Evolutionary conservation across 2,888 invertebrate genomes (phyloP).

Genomic region (Aporophyla lueneburgensis): DNA sequence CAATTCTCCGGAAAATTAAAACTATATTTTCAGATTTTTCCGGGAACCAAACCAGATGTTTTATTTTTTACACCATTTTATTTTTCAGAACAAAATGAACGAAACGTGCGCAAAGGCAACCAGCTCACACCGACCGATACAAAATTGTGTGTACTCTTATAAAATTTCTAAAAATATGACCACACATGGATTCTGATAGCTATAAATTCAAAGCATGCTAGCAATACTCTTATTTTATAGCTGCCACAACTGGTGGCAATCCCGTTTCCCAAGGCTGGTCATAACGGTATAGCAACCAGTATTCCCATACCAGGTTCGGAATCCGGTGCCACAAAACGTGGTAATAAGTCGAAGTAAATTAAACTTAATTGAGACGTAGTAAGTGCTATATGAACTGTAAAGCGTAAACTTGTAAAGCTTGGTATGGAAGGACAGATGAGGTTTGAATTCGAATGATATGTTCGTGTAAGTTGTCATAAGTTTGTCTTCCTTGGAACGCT

Average conservation of each 20-base stretch:
- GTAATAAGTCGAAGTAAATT: slow-evolving; percentile 63
- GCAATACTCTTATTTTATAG: slow-evolving; percentile 56
- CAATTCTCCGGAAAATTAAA: not conserved
- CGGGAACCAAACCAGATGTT: not conserved
- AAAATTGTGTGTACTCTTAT: not conserved
- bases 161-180: slow-evolving; percentile 28
- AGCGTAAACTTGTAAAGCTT: slow-evolving; percentile 26
- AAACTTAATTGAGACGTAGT: slow-evolving; percentile 61
- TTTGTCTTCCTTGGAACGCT: slow-evolving; percentile 22
- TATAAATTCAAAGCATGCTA: slow-evolving; percentile 47
- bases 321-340: slow-evolving; percentile 61
- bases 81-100: not conserved
- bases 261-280: slow-evolving; percentile 65
- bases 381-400: slow-evolving; percentile 49
- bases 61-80: not conserved
- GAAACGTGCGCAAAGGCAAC: slow-evolving; percentile 7
- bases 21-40: not conserved
- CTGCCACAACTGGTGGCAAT: slow-evolving; percentile 51
- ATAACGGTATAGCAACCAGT: slow-evolving; percentile 70
- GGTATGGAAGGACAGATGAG: slow-evolving; percentile 38
- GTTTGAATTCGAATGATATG: slow-evolving; percentile 39
- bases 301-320: slow-evolving; percentile 68
- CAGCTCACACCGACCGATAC: not conserved
- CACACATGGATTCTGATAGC: slow-evolving; percentile 20
- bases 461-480: slow-evolving; percentile 33